These are phyloP conservation scores for Steinernema carpocapsae DNA, from an alignment of 2,888 invertebrate genomes.

Conservation along the genomic window DNA sequence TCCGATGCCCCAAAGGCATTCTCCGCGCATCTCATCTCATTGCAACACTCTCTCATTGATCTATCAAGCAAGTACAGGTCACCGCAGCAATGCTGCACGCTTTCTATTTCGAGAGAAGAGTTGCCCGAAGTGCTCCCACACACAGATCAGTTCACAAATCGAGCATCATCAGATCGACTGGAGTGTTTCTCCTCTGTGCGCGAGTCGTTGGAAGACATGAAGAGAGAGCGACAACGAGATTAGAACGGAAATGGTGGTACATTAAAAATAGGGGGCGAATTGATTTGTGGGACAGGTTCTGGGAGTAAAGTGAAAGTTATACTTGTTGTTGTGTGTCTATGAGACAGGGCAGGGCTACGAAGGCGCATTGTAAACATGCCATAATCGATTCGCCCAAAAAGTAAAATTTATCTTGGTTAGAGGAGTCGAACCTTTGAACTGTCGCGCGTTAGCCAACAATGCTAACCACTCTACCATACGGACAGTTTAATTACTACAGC, in stretches of 20 bases:
- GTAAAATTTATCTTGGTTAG: too few species aligned
- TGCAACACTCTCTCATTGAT: conserved; percentile 4
- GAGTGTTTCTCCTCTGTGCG: too few species aligned
- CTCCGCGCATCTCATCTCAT: not conserved
- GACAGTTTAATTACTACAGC: too few species aligned
- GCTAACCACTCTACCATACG: too few species aligned
- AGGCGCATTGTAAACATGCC: too few species aligned
- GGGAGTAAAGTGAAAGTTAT: not conserved
- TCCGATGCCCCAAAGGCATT: not conserved
- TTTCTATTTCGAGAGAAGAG: conserved; percentile 9
- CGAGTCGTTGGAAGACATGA: too few species aligned
- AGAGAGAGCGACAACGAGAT: too few species aligned
- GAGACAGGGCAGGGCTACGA: too few species aligned
- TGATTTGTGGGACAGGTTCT: not conserved
- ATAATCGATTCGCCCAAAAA: too few species aligned
- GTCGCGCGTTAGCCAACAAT: too few species aligned
- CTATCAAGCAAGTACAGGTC: conserved; percentile 10
- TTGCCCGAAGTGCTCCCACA: conserved; percentile 11
- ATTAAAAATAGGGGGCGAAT: not conserved
- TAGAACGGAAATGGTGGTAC: too few species aligned
- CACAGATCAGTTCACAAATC: conserved; percentile 29
- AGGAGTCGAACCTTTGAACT: too few species aligned
- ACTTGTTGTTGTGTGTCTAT: conserved; percentile 13
- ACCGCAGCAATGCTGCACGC: not conserved
- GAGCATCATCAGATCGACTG: not conserved